Conservation (phyloP, 2,797 vertebrate species). For the Hyperoplus lanceolatus region DNA sequence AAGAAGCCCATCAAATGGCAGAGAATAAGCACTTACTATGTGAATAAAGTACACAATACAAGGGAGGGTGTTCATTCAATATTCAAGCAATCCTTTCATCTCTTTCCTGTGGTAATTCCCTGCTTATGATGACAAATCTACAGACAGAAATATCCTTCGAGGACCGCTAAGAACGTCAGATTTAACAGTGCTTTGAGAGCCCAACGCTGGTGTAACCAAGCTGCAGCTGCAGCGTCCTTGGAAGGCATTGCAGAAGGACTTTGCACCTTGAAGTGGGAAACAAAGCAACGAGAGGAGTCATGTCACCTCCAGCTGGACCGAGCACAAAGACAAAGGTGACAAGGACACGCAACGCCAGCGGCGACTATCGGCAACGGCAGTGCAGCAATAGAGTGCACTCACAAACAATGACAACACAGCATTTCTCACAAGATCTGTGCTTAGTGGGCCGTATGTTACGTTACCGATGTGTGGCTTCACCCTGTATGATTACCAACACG, state of each 20-base stretch:
- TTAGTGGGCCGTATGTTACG: slow-evolving; percentile 35
- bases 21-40: slow-evolving; percentile 69
- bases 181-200: slow-evolving; percentile 63
- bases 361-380: slow-evolving; percentile 41
- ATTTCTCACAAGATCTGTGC: slow-evolving; percentile 36
- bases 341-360: slow-evolving; percentile 66
- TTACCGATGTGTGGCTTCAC: slow-evolving; percentile 20
- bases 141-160: slow-evolving; percentile 67
- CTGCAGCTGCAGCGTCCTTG: slow-evolving; percentile 79
- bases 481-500: background rate
- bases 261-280: slow-evolving; percentile 81
- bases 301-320: slow-evolving; percentile 83
- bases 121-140: slow-evolving; percentile 69
- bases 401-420: slow-evolving; percentile 49
- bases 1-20: slow-evolving; percentile 65
- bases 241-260: slow-evolving; percentile 73
- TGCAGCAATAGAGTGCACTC: slow-evolving; percentile 31
- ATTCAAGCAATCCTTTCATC: slow-evolving; percentile 74
- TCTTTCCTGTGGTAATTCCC: slow-evolving; percentile 67
- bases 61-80: slow-evolving; percentile 58
- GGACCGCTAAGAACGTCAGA: slow-evolving; percentile 74
- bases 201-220: slow-evolving; percentile 61
- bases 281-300: slow-evolving; percentile 69
- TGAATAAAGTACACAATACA: slow-evolving; percentile 60
- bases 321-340: slow-evolving; percentile 77